These are phyloP conservation scores for Himalopsyche kuldschensis DNA, from an alignment of 2,888 invertebrate genomes.

Conservation along the genomic window DNA sequence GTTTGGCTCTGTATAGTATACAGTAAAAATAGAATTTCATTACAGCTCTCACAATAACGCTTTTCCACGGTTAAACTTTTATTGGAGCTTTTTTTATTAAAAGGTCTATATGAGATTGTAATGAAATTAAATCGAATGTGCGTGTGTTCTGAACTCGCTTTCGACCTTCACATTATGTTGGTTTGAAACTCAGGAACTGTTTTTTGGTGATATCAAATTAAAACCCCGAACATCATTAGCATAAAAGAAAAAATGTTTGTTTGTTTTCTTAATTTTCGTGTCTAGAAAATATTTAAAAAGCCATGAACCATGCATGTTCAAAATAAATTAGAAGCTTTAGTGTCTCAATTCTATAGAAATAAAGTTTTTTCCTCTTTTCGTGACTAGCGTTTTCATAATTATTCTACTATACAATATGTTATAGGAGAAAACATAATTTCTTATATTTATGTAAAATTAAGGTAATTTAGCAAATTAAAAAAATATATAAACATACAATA, in stretches of 20 bases:
- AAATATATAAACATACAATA: no score
- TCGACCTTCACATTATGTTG: neutral
- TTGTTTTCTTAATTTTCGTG: neutral
- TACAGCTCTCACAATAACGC: neutral
- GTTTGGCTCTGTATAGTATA: neutral
- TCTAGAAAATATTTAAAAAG: neutral
- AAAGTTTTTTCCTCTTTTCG: no score
- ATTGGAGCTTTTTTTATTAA: neutral
- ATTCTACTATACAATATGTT: no score
- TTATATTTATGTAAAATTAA: no score
- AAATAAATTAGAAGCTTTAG: neutral
- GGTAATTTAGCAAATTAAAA: no score
- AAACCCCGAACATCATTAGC: neutral
- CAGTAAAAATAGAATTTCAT: neutral
- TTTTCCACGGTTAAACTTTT: neutral
- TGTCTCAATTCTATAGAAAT: no score
- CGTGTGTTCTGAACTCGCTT: neutral
- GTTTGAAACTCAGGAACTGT: neutral
- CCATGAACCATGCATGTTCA: neutral
- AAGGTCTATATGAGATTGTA: neutral
- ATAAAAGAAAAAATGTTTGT: neutral
- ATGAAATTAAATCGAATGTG: conserved; percentile 1
- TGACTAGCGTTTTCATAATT: no score
- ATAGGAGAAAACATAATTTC: no score
- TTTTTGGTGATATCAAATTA: neutral